Evolutionary conservation across 2,797 vertebrate genomes (phyloP).

Genomic region (Parauchenoglanis ngamensis): DNA sequence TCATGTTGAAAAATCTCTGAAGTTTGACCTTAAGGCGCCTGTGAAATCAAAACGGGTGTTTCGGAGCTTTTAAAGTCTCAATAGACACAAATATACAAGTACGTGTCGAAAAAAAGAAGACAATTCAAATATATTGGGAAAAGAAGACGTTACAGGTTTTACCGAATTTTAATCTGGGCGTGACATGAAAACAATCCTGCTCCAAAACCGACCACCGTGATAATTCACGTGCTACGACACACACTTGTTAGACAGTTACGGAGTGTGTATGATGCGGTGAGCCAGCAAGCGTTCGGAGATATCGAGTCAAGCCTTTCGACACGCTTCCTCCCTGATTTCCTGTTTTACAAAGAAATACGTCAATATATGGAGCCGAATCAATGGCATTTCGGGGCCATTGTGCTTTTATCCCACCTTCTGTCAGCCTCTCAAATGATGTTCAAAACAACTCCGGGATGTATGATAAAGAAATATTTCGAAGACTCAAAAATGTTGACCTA

Average conservation of each 20-base stretch:
- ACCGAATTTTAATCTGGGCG: neutral
- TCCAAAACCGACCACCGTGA: neutral
- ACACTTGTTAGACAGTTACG: neutral
- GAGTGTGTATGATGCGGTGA: neutral
- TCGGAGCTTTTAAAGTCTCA: neutral
- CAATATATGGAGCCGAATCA: neutral
- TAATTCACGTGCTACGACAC: too few species aligned
- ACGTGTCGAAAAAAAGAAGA: neutral
- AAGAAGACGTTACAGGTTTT: too few species aligned
- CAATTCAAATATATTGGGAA: too few species aligned
- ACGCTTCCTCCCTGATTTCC: neutral
- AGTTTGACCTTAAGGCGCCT: neutral
- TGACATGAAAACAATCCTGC: neutral
- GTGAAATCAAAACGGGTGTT: neutral
- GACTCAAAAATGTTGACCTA: neutral
- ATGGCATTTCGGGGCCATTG: neutral
- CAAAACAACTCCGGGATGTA: neutral
- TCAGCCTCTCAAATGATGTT: neutral
- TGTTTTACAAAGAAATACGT: neutral
- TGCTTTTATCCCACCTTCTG: neutral
- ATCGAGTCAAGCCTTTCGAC: neutral
- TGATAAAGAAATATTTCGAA: neutral
- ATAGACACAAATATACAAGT: neutral
- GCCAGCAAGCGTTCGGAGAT: neutral
- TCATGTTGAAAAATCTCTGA: neutral